Evolutionary conservation across 1,140 invertebrate genomes (phyloP), one percentile per base, ranked within the genome.

Genomic region (Bilobella aurantiaca): DNA sequence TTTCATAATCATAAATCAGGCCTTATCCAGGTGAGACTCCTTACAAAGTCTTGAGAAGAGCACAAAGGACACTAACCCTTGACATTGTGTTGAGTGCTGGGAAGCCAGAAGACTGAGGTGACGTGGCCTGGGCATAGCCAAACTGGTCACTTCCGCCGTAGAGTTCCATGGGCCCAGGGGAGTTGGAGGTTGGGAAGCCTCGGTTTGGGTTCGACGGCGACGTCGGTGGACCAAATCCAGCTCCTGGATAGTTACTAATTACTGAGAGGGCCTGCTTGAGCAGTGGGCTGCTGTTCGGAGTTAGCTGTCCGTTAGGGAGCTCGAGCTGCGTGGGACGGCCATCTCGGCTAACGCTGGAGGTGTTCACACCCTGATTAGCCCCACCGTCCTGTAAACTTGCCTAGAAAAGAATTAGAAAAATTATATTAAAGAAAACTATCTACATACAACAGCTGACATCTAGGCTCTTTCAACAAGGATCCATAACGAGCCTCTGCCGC

Each of bases 261-360:
- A 94, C 90, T 92, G 90, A 93, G 79, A 93, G 85, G 74, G 90
- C 90, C 82, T 93, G 90, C 79, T 90, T 92, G 80, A 93, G 86
- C 79, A 93, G 85, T 77, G 90, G 90, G 78, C 89, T 91, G 81
- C 91, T 92, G 84, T 91, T 92, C 76, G 89, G 89, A 77, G 90
- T 93, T 77, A 91, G 86, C 83, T 92, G 90, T 80, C 90, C 90
- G 81, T 92, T 93, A 81, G 87, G 89, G 81, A 93, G 85, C 82
- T 93, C 90, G 85, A 93, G 70, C 66, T 72, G 70, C 49, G 67
- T 67, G 42, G 70, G 70, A 65, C 63, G 67, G 64, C 66, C 69
- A 58, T 73, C 72, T 42, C 72, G 58, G 58, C 57, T 64, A 2
- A 73, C 47, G 16, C 69, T 37, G 21, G 70, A 67, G 62, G 32